phyloP scores from a whole-genome alignment of 1,140 invertebrate genomes.

The Lucilia cuprina region DNA sequence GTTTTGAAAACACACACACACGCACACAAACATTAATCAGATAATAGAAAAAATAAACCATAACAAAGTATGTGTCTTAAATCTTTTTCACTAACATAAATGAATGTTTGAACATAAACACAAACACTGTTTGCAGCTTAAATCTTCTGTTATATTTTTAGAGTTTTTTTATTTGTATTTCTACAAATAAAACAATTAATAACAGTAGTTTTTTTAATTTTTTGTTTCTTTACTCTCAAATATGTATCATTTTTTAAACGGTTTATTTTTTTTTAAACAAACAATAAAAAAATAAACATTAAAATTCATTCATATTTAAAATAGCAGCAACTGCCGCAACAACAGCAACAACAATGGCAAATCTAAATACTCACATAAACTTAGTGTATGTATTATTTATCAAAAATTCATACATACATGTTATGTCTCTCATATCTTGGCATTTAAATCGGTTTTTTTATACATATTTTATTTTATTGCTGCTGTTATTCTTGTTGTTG shows the following conservation, averaged over 20 bases:
- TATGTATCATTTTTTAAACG: background rate
- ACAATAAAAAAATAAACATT: no score
- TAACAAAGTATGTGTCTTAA: background rate
- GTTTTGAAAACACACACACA: background rate
- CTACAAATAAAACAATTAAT: constrained; percentile 28
- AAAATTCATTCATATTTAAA: no score
- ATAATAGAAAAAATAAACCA: background rate
- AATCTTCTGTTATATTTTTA: no score
- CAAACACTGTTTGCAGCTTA: no score
- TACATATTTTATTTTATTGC: background rate
- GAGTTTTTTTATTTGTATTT: no score
- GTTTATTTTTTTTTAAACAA: no score
- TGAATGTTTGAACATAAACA: no score
- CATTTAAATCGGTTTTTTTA: background rate
- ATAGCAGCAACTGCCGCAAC: no score
- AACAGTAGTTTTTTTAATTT: background rate
- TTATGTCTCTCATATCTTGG: background rate
- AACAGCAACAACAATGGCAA: no score
- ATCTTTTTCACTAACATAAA: background rate
- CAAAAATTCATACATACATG: background rate
- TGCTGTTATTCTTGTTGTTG: constrained; percentile 30
- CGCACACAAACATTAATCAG: no score
- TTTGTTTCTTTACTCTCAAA: background rate
- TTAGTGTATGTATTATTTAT: no score
- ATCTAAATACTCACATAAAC: background rate